Evolutionary conservation across 2,888 invertebrate genomes (phyloP).

Genomic region (Dasysyrphus albostriatus): DNA sequence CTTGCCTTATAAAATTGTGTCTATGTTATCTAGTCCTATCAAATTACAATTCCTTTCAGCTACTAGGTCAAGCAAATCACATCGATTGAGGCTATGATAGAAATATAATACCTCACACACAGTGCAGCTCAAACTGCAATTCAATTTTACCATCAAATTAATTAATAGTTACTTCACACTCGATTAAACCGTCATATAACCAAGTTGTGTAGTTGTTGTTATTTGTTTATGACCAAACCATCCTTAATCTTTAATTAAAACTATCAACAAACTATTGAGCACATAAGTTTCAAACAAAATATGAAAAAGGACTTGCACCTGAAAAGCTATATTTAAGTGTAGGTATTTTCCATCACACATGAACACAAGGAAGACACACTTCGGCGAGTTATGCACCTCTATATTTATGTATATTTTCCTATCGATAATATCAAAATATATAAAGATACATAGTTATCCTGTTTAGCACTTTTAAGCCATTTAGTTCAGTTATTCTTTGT

Average conservation of each 20-base stretch:
- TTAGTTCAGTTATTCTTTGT: slow-evolving; percentile 52
- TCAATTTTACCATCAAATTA: slow-evolving; percentile 54
- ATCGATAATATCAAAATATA: slow-evolving; percentile 10
- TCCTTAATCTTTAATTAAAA: slow-evolving; percentile 56
- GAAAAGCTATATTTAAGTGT: slow-evolving; percentile 21
- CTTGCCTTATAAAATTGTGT: not conserved
- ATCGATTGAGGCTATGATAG: slow-evolving; percentile 7
- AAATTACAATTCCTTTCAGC: slow-evolving; percentile 47
- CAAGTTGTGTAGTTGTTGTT: not conserved
- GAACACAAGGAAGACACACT: slow-evolving; percentile 2
- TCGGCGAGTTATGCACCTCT: slow-evolving; percentile 37
- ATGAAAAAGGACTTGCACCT: slow-evolving; percentile 33
- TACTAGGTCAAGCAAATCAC: slow-evolving; percentile 66
- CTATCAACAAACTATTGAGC: slow-evolving; percentile 43
- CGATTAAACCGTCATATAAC: not conserved
- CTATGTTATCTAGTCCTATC: slow-evolving; percentile 1
- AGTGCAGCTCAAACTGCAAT: slow-evolving; percentile 50
- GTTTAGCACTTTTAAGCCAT: slow-evolving; percentile 10
- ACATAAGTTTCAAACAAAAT: slow-evolving; percentile 37
- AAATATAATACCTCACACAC: slow-evolving; percentile 44
- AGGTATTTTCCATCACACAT: slow-evolving; percentile 45
- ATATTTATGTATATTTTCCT: slow-evolving; percentile 35
- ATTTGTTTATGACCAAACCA: slow-evolving; percentile 47
- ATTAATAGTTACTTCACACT: slow-evolving; percentile 38
- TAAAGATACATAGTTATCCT: slow-evolving; percentile 15